phyloP scores from a whole-genome alignment of 2,797 vertebrate genomes.

The Chaetodon trifasciatus region DNA sequence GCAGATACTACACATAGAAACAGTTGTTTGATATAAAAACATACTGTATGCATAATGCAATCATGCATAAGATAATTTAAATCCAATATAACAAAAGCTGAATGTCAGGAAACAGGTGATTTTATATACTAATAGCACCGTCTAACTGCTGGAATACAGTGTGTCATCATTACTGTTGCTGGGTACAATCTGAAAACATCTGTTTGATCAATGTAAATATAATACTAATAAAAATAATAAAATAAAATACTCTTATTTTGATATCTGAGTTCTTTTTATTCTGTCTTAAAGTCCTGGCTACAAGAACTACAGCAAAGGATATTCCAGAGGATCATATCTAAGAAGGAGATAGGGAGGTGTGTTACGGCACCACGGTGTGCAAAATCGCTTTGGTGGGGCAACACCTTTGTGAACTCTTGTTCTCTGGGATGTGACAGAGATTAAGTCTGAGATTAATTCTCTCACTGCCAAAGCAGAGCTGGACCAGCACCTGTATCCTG shows the following conservation, averaged over 20 bases:
- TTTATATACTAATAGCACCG: background rate
- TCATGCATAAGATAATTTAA: background rate
- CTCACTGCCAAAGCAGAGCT: conserved; percentile 33
- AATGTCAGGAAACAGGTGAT: background rate
- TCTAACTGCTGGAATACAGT: background rate
- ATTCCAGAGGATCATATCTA: conserved; percentile 17
- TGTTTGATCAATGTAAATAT: background rate
- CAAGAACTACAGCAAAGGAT: background rate
- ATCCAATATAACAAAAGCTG: background rate
- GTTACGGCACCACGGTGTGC: background rate
- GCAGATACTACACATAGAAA: background rate
- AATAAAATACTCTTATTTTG: background rate
- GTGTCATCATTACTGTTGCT: background rate
- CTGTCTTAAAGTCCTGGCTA: background rate
- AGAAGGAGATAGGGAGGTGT: background rate
- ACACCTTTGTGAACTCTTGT: conserved; percentile 42
- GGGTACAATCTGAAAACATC: conserved; percentile 8
- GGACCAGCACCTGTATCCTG: conserved; percentile 41
- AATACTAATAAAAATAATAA: no score
- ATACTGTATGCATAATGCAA: background rate
- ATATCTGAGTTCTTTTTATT: background rate
- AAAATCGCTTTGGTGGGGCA: conserved; percentile 27
- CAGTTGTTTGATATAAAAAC: background rate
- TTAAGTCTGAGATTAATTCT: conserved; percentile 48
- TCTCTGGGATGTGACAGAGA: conserved; percentile 30